Base-by-base conservation (phyloP, 2,113 vertebrate species). In the Psilopsiagon aurifrons region DNA sequence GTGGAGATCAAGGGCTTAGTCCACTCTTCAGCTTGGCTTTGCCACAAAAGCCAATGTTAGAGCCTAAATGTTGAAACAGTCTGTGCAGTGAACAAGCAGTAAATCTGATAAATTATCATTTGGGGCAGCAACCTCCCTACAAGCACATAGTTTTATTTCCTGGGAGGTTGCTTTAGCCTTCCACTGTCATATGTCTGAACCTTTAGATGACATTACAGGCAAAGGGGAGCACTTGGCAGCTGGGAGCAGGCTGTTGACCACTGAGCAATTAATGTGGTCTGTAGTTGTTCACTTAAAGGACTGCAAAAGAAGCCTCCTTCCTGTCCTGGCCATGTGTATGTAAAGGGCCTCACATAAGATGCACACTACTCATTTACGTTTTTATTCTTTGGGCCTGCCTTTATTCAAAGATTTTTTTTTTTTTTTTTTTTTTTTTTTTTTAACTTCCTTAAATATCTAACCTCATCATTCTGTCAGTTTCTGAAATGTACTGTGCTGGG, bases 261-360 rank as follows among this genome's bases (percentile, higher is more conserved):
- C 17, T 27, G 27, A 52, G 20, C 10, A 33, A 24, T 39, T 20
- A 24, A 5, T 35, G 7, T 17, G 13, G 2, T 67, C 43, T 70
- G 11, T 28, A 23, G 27, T 35, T 25, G 16, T 57, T 82, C 27
- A 44, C 28, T 63, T 44, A 39, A 82, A 82, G 27, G 52, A 33
- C 44, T 90, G 2, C 20, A 39, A 62, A 75, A 57, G 33, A 78
- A 62, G 10, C 7, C 14, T 10, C 3, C 2, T 25, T 28, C 4
- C 9, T 31, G 10, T 18, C 7, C n/a, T 7, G 4, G 1, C 10
- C 24, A 4, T 1, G 24, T 33, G 6, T n/a, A 37, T 47, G 37
- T 1, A 0, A n/a, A 83, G 20, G 11, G 16, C 27, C 24, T 78
- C 39, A 33, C 18, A 13, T 44, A 33, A n/a, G 41, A 37, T 54